Conservation (phyloP, 2,797 vertebrate genomes). For the Poeciliopsis infans region DNA sequence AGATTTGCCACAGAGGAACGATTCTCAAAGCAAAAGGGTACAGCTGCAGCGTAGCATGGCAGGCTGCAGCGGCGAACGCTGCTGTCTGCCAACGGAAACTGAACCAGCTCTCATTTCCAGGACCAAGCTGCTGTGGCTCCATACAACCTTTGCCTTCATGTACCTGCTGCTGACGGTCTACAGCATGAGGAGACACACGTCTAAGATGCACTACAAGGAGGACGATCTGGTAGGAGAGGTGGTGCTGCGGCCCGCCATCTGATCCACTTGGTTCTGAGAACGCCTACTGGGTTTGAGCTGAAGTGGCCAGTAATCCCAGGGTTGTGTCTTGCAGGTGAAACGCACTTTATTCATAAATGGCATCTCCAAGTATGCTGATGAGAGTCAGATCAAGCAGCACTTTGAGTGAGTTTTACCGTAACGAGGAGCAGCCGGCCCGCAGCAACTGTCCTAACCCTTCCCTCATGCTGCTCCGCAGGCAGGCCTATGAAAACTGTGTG, state of each 20-base stretch:
- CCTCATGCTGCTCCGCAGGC: constrained; percentile 72
- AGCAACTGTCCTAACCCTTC: background rate
- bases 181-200: constrained; percentile 98
- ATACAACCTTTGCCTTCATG: constrained; percentile 95
- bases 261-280: too few relatives aligned
- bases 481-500: constrained; percentile 92
- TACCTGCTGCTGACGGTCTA: constrained; percentile 96
- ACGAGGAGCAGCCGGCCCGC: too few relatives aligned
- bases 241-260: background rate
- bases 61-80: background rate
- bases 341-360: constrained; percentile 96
- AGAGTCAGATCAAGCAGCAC: constrained; percentile 94
- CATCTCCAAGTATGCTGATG: constrained; percentile 95
- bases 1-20: background rate
- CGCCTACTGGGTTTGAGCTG: background rate
- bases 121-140: constrained; percentile 94
- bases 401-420: constrained; percentile 88
- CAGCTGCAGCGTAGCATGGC: too few relatives aligned
- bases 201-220: constrained; percentile 98
- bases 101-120: constrained; percentile 65
- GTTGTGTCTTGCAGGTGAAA: constrained; percentile 85
- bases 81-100: background rate
- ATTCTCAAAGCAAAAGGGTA: background rate
- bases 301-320: background rate
- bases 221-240: constrained; percentile 89